Base-by-base conservation (phyloP, 2,888 invertebrate species). In the Xanthorhoe designata region DNA sequence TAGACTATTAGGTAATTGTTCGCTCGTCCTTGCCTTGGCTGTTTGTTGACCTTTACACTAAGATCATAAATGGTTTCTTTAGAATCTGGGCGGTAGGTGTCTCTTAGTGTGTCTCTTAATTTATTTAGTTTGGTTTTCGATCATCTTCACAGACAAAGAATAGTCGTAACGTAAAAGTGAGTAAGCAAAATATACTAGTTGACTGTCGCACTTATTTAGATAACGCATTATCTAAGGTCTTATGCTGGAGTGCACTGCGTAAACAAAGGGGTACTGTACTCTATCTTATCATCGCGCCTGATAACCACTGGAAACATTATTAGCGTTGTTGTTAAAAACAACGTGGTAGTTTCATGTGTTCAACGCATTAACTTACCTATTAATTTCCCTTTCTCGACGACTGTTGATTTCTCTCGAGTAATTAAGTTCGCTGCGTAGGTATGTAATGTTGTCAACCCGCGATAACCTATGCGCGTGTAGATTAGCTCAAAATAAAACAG, bases 251-350 rank as follows among this genome's bases (percentile, higher is more conserved):
- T 86, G 88, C 86, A 87, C 77, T 77, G 81, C 82, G 85, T 88
- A 88, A 89, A 91, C 89, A 91, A 90, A 88, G 86, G 87, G 85
- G 84, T 84, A 85, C 86, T 86, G 82, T 86, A 83, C 82, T 82
- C 66, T 90, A 91, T 91, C 91, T 91, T 90, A 91, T 92, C 91
- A 80, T 68, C 74, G 69, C 78, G 79, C 63, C 81, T 84, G 90
- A 90, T 91, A 90, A 90, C 78, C 75, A 72, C 80, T 79, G 75
- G 81, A 81, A 83, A 84, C 84, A 83, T 87, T 85, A 84, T 81
- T 86, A 84, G 80, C 82, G 81, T 81, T 86, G 76, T 84, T 81
- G 78, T 81, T 78, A 81, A 84, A 80, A 81, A 80, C 76, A 79
- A 79, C 79, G 75, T 79, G 76, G 78, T 75, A 82, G 77, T 82